These are phyloP conservation scores for Ochropleura leucogaster DNA, from an alignment of 2,888 invertebrate species.

Conservation along the genomic window DNA sequence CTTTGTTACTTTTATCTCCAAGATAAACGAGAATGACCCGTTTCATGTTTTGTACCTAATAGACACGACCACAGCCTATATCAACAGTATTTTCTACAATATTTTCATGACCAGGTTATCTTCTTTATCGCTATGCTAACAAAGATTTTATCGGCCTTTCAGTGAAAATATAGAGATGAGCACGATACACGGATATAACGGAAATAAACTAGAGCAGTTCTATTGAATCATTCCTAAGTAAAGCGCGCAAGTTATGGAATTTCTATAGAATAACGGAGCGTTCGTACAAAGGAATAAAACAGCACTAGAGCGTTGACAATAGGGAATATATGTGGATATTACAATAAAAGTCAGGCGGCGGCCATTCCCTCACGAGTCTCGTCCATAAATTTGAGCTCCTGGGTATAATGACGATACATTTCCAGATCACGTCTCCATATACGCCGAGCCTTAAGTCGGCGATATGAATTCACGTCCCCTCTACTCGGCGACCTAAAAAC, in stretches of 20 bases:
- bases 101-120: slow-evolving; percentile 6
- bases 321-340: slow-evolving; percentile 71
- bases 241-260: slow-evolving; percentile 48
- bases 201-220: slow-evolving; percentile 21
- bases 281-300: slow-evolving; percentile 63
- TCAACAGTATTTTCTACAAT: slow-evolving; percentile 30
- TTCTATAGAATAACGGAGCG: slow-evolving; percentile 57
- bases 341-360: slow-evolving; percentile 67
- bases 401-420: slow-evolving; percentile 71
- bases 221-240: slow-evolving; percentile 54
- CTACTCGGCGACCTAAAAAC: slow-evolving; percentile 58
- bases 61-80: background rate
- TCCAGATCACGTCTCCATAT: slow-evolving; percentile 74
- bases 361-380: slow-evolving; percentile 64
- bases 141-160: slow-evolving; percentile 23
- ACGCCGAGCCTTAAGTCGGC: slow-evolving; percentile 60
- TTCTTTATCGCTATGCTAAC: slow-evolving; percentile 8
- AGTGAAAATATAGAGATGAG: slow-evolving; percentile 17
- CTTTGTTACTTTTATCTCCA: slow-evolving; percentile 41
- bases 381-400: slow-evolving; percentile 74
- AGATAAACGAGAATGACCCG: slow-evolving; percentile 39
- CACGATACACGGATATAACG: slow-evolving; percentile 25
- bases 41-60: slow-evolving; percentile 26
- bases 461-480: slow-evolving; percentile 68
- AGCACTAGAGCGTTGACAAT: slow-evolving; percentile 66